Conservation (phyloP, 2,888 invertebrate genomes). For the Leptarthrus brevirostris region DNA sequence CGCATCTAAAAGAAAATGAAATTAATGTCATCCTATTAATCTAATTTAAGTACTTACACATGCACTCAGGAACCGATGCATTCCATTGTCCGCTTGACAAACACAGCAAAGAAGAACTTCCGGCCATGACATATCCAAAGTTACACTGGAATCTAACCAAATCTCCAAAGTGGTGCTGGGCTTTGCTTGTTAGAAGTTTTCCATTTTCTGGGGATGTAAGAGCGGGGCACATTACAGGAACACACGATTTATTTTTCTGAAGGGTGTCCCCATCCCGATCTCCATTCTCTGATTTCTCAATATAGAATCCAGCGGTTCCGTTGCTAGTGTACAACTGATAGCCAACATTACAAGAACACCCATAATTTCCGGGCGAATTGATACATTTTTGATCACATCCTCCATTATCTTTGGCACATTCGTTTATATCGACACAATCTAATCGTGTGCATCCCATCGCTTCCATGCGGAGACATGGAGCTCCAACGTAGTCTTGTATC, state of each 20-base stretch:
- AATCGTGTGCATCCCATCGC: conserved; percentile 92
- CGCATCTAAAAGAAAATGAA: conserved; percentile 74
- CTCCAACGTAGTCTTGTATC: conserved; percentile 86
- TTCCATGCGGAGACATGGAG: conserved; percentile 90
- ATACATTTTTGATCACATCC: conserved; percentile 94
- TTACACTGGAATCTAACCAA: conserved; percentile 91
- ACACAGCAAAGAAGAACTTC: conserved; percentile 86
- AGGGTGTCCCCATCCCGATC: conserved; percentile 88
- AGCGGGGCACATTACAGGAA: conserved; percentile 89
- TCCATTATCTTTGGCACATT: conserved; percentile 86
- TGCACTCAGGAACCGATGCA: conserved; percentile 91
- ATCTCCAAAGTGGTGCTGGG: conserved; percentile 89
- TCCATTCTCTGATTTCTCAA: conserved; percentile 87
- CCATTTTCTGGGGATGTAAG: conserved; percentile 86
- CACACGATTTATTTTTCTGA: conserved; percentile 94
- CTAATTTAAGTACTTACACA: conserved; percentile 75
- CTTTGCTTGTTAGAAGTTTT: conserved; percentile 82
- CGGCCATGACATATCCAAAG: conserved; percentile 93
- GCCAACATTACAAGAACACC: conserved; percentile 91
- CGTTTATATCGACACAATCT: conserved; percentile 90
- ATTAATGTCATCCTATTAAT: conserved; percentile 18
- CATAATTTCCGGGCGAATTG: conserved; percentile 87
- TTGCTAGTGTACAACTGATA: conserved; percentile 88
- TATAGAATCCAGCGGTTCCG: conserved; percentile 87
- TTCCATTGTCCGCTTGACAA: conserved; percentile 94